Conservation (phyloP, 2,113 vertebrate species). For the Dicrurus megarhynchus region DNA sequence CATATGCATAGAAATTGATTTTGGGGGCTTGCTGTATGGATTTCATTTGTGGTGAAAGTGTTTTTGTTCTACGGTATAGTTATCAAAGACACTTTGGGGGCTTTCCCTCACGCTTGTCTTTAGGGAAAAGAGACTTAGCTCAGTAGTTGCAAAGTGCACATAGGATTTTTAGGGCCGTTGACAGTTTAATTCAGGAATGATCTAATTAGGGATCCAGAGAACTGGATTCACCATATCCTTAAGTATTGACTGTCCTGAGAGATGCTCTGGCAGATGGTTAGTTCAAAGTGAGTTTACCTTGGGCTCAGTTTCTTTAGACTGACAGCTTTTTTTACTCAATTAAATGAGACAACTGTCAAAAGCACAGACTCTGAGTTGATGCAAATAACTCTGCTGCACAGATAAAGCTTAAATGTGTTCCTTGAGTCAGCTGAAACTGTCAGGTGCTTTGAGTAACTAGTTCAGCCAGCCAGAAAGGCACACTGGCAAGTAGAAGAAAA, state of each 20-base stretch:
- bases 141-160: constrained; percentile 48
- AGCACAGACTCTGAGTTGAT: constrained; percentile 69
- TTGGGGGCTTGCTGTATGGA: not conserved
- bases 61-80: not conserved
- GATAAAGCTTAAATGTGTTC: constrained; percentile 68
- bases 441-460: constrained; percentile 65
- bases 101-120: constrained; percentile 10
- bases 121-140: constrained; percentile 48
- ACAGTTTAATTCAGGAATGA: constrained; percentile 72
- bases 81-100: constrained; percentile 3
- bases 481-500: constrained; percentile 52
- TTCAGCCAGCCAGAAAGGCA: constrained; percentile 61
- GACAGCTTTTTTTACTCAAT: constrained; percentile 81
- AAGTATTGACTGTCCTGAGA: constrained; percentile 73
- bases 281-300: constrained; percentile 79
- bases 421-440: constrained; percentile 63
- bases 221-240: constrained; percentile 58
- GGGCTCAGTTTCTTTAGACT: constrained; percentile 75
- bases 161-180: constrained; percentile 52
- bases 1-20: not conserved
- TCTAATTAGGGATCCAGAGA: constrained; percentile 73
- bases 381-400: constrained; percentile 61
- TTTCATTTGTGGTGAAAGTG: constrained; percentile 7
- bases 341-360: constrained; percentile 77
- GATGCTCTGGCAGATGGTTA: constrained; percentile 78